Base-by-base conservation (phyloP, 2,113 vertebrate genomes). In the Zingel zingel region DNA sequence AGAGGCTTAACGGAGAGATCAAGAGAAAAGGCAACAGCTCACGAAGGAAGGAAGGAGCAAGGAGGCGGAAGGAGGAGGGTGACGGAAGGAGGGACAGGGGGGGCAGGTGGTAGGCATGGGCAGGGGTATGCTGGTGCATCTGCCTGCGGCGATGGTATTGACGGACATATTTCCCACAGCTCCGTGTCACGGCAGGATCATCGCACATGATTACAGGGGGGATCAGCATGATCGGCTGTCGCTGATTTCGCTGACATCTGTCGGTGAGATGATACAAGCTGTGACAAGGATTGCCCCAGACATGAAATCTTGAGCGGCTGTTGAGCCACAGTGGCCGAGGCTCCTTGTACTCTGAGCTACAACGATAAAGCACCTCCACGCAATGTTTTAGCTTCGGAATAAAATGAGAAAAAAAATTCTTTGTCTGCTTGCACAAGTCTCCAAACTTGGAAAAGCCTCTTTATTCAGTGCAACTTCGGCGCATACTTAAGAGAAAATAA, bases 181-280 rank as follows among this genome's bases (percentile, higher is more conserved):
- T 95, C 94, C 16, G 74, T 93, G 94, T 95, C 91, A 56, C 93
- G 62, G 64, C 85, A 30, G 96, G 95, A 96, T 96, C 95, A 95
- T 89, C 89, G 74, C 95, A 91, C 91, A 58, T 94, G 96, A 96
- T 96, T 96, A 95, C 89, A 85, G 94, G 93, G 65, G 91, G 93
- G 95, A 97, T 97, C 96, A 97, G 96, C 90, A 23, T 91, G 96
- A 96, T 98, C 94, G 95, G 96, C 97, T 98, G 96, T 97, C 95
- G 87, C 94, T 96, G 97, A 96, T 97, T 97, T 97, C 87, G 76
- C 94, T 95, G 97, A 96, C 97, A 98, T 97, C 97, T 98, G 97
- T 97, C 96, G 94, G 90, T 87, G 95, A 95, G 96, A 96, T 77
- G 95, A 96, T 93, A 95, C 96, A 96, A 96, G 95, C 95, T 96